These are phyloP conservation scores for Coendou prehensilis DNA, from an alignment of 2,797 vertebrate species.

Conservation along the genomic window DNA sequence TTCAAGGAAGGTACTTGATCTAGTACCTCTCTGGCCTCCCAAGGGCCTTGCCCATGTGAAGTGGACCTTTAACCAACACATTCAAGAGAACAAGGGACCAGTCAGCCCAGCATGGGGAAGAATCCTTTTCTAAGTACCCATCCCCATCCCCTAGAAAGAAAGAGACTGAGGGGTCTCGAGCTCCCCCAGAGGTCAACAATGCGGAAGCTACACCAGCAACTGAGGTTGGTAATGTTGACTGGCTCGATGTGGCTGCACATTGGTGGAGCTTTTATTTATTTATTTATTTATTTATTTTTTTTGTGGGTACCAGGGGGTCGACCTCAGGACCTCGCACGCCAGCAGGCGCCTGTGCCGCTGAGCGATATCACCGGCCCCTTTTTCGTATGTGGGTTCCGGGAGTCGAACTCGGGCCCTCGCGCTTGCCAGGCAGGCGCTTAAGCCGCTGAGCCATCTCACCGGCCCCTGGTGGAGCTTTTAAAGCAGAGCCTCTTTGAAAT, in stretches of 20 bases:
- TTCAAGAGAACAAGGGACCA: not conserved
- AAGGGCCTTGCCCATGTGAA: not conserved
- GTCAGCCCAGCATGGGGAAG: not conserved
- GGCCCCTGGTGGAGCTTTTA: not conserved
- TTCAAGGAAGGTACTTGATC: not conserved
- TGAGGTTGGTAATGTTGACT: not conserved
- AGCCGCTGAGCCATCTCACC: too few relatives aligned
- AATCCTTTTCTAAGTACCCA: not conserved
- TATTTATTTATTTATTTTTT: too few relatives aligned
- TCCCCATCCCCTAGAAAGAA: not conserved
- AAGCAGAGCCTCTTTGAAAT: not conserved
- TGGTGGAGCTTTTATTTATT: not conserved
- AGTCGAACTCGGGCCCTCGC: too few relatives aligned
- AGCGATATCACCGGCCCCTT: too few relatives aligned
- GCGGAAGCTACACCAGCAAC: not conserved
- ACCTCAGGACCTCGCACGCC: too few relatives aligned
- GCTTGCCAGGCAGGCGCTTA: too few relatives aligned
- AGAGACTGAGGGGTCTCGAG: not conserved
- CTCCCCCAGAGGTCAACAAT: too few relatives aligned
- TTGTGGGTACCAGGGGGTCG: too few relatives aligned
- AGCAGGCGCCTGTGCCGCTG: too few relatives aligned
- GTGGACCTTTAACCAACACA: not conserved
- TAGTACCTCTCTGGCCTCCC: not conserved
- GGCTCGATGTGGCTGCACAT: not conserved
- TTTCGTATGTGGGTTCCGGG: too few relatives aligned